phyloP scores from a whole-genome alignment of 2,888 invertebrate genomes.

The Lamproptera curius region DNA sequence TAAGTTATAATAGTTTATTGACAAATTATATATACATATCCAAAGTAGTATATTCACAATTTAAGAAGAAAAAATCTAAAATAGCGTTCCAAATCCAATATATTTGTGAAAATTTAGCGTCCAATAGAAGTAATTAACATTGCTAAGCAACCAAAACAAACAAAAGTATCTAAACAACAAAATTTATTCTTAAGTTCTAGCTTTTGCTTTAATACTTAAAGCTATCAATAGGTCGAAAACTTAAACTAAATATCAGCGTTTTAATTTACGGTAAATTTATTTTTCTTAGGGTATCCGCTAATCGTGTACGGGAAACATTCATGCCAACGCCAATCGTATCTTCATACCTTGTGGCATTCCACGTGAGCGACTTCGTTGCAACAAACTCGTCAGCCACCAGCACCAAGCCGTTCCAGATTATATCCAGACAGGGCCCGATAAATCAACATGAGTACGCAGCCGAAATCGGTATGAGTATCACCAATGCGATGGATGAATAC shows the following conservation, averaged over 20 bases:
- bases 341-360: conserved; percentile 90
- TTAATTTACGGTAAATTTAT: too few species aligned
- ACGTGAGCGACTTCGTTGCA: conserved; percentile 85
- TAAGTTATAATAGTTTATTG: too few species aligned
- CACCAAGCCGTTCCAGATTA: conserved; percentile 54
- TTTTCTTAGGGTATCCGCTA: conserved; percentile 35
- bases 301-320: conserved; percentile 64
- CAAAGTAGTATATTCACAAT: background rate
- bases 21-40: background rate
- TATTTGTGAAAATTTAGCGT: too few species aligned
- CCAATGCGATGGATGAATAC: conserved; percentile 75
- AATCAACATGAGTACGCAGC: conserved; percentile 66
- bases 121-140: too few species aligned
- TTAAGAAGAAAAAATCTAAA: too few species aligned
- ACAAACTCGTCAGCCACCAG: conserved; percentile 40
- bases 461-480: conserved; percentile 63
- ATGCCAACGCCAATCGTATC: conserved; percentile 83
- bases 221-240: too few species aligned
- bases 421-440: conserved; percentile 56
- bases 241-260: too few species aligned
- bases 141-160: too few species aligned
- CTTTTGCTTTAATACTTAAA: too few species aligned
- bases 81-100: too few species aligned
- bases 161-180: too few species aligned
- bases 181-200: too few species aligned